Conservation (phyloP, 2,797 vertebrate genomes). For the Takifugu rubripes region DNA sequence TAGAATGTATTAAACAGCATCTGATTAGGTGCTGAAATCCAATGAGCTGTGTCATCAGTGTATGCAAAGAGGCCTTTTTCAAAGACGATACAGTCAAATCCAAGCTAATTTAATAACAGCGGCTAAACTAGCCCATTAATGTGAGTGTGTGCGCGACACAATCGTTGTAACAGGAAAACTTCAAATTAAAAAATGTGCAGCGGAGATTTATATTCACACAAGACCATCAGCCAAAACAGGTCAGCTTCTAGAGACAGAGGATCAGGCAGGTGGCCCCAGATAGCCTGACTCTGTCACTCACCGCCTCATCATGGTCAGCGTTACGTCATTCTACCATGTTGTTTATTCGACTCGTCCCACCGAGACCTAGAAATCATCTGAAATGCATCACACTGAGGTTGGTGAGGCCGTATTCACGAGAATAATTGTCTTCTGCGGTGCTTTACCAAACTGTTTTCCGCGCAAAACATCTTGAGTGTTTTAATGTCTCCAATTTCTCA, state of each 20-base stretch:
- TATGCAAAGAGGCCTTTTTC: slow-evolving; percentile 51
- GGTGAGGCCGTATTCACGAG: background rate
- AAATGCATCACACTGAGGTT: slow-evolving; percentile 1
- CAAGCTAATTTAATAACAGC: slow-evolving; percentile 61
- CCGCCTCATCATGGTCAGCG: background rate
- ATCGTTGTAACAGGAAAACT: too few species aligned
- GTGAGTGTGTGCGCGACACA: background rate
- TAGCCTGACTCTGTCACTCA: slow-evolving; percentile 18
- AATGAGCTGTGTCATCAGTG: slow-evolving; percentile 59
- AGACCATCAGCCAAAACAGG: slow-evolving; percentile 49
- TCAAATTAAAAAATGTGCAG: background rate
- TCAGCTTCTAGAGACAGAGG: slow-evolving; percentile 51
- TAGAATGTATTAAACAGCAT: slow-evolving; percentile 64
- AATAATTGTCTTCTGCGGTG: slow-evolving; percentile 1
- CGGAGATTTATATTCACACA: slow-evolving; percentile 55
- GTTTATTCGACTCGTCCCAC: background rate
- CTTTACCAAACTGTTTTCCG: slow-evolving; percentile 2
- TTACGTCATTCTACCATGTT: background rate
- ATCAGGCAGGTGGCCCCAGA: slow-evolving; percentile 55
- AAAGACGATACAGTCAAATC: slow-evolving; percentile 47
- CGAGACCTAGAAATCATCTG: background rate
- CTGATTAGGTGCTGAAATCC: slow-evolving; percentile 66
- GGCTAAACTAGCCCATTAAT: slow-evolving; percentile 20
- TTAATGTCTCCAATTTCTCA: slow-evolving; percentile 28
- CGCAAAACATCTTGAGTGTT: slow-evolving; percentile 16